Evolutionary conservation across 2,888 invertebrate species (phyloP), one percentile per base, ranked within the genome.

Genomic region (Chironomus riparius): DNA sequence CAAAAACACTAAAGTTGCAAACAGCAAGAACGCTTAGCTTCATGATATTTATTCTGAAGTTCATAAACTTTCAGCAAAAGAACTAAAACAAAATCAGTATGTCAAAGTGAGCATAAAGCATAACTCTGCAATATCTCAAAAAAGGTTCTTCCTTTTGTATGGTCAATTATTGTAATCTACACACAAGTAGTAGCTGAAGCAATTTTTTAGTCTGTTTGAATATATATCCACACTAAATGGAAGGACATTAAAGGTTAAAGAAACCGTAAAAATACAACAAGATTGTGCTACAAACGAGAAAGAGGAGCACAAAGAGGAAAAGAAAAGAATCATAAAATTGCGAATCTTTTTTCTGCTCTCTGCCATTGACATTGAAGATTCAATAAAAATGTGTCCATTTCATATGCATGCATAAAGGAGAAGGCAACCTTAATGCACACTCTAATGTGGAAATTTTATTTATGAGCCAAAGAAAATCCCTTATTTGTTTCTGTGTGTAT

Each of bases 211-310:
- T n/a, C 56, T 56, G 18, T 18, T 18, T n/a, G 22, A 65, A 65
- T 21, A 65, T 65, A 24, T 22, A 24, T 24, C n/a, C 62, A 74
- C 5, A n/a, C 47, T 68, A 74, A 68, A 47, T 74, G 65, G 48
- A 74, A 74, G 65, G 74, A 74, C 65, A 74, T 68, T 68, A 48
- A 68, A 74, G 74, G 74, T 74, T 74, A 74, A 74, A 74, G 68
- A 74, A 74, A 74, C 68, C 74, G 74, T 74, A 74, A 74, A 74
- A 65, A 24, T 3, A 65, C 21, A 56, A 56, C 18, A 56, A 56
- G 56, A 38, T 38, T 38, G 38, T 38, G 38, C 38, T 38, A 38
- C 38, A 38, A 38, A 38, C 18, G 1, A 56, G 56, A 56, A 56
- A 56, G 15, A 56, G 56, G 15, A 56, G 56, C 18, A 18, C 7